A percentile compares a stretch with the other conserved stretches of the same genome.
These are phyloP conservation scores for Hyperoplus immaculatus DNA, from an alignment of 2,797 vertebrate species.

Conservation along the genomic window DNA sequence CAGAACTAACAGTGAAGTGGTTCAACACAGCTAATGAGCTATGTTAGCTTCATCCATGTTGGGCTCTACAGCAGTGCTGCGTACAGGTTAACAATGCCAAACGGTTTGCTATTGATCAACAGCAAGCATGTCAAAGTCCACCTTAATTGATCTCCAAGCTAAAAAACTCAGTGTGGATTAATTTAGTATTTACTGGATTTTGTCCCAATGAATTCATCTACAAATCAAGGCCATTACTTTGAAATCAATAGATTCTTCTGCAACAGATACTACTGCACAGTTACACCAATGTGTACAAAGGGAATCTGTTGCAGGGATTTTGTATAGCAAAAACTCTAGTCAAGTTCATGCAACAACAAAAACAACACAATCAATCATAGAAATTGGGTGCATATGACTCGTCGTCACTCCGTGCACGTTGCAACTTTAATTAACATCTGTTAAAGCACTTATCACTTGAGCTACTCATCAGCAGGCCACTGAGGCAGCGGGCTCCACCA, in stretches of 20 bases:
- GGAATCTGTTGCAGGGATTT: not conserved
- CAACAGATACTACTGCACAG: too few relatives aligned
- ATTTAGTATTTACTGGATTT: not conserved
- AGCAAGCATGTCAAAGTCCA: not conserved
- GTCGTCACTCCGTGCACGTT: conserved; percentile 15
- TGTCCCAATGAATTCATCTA: not conserved
- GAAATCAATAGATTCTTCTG: not conserved
- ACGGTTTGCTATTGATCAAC: not conserved
- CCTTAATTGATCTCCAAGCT: not conserved
- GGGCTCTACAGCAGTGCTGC: too few relatives aligned
- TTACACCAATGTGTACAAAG: not conserved
- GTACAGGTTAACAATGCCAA: not conserved
- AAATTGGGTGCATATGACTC: conserved; percentile 27
- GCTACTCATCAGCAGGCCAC: conserved; percentile 57
- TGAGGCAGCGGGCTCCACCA: conserved; percentile 35
- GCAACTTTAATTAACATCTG: conserved; percentile 69
- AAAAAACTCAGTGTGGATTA: not conserved
- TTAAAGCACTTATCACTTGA: conserved; percentile 45
- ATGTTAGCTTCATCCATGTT: not conserved
- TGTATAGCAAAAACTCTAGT: not conserved
- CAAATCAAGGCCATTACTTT: not conserved
- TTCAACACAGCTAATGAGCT: not conserved
- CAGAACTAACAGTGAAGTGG: not conserved
- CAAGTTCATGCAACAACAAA: conserved; percentile 7
- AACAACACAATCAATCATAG: not conserved